Percentiles rank a stretch among this genome's conserved stretches.
Evolutionary conservation across 30 jellyfish, hydroid and myxozoan species (phyloP).

Genomic region (Catostylus mosaicus): DNA sequence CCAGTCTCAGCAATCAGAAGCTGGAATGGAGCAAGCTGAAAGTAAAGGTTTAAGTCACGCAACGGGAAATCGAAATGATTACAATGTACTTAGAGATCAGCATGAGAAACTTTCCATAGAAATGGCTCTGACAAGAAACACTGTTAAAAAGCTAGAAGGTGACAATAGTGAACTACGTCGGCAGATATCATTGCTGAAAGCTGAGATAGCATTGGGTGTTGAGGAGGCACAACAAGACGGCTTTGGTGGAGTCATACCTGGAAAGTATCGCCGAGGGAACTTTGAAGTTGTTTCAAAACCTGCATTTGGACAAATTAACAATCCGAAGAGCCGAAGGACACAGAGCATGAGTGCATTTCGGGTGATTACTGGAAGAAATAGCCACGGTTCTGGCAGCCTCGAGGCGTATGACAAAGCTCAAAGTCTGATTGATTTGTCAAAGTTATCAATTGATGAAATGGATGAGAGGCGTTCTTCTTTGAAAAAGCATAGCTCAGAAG

Average conservation of each 20-base stretch:
- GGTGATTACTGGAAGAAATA: constrained; percentile 1
- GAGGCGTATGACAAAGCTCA: constrained; percentile 37
- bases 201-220: constrained; percentile 54
- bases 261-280: constrained; percentile 69
- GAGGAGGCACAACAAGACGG: constrained; percentile 41
- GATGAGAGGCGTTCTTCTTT: constrained; percentile 49
- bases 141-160: constrained; percentile 49
- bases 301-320: not conserved
- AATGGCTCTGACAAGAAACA: constrained; percentile 67
- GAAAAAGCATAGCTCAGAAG: constrained; percentile 38
- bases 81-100: constrained; percentile 26
- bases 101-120: constrained; percentile 61
- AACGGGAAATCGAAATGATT: not conserved
- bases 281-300: constrained; percentile 63
- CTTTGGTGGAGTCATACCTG: constrained; percentile 55
- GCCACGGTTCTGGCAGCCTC: not conserved
- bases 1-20: not conserved
- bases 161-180: constrained; percentile 64
- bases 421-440: constrained; percentile 46
- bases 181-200: constrained; percentile 50
- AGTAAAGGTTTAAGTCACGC: not conserved
- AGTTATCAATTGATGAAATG: constrained; percentile 31
- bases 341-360: constrained; percentile 45
- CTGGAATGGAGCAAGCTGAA: not conserved
- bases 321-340: constrained; percentile 17